phyloP scores from a whole-genome alignment of 1,140 invertebrate species.

The Scaptomyza pallida region DNA sequence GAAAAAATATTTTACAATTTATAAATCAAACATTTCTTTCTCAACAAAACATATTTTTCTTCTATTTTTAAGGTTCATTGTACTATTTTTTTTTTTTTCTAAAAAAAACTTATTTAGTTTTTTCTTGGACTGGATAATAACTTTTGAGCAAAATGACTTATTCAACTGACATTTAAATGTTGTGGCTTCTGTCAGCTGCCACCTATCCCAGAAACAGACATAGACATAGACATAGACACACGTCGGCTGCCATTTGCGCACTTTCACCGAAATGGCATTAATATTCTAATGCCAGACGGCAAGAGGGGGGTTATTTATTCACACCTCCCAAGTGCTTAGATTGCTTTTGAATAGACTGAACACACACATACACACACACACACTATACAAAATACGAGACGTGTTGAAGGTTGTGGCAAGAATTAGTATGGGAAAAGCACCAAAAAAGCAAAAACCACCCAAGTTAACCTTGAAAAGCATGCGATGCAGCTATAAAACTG shows the following conservation, averaged over 20 bases:
- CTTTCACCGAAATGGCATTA: constrained; percentile 64
- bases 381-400: constrained; percentile 6
- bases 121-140: neutral
- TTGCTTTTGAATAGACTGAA: constrained; percentile 7
- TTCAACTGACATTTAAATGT: constrained; percentile 26
- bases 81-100: neutral
- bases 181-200: constrained; percentile 44
- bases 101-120: too few species aligned
- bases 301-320: neutral
- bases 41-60: too few species aligned
- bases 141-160: constrained; percentile 12
- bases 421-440: constrained; percentile 24
- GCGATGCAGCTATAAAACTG: constrained; percentile 27
- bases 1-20: too few species aligned
- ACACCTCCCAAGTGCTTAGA: neutral
- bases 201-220: constrained; percentile 60
- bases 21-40: too few species aligned
- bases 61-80: neutral
- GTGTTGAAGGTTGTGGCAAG: constrained; percentile 48
- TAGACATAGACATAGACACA: too few species aligned
- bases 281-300: constrained; percentile 53
- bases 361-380: constrained; percentile 23
- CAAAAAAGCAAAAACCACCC: neutral
- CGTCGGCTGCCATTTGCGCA: constrained; percentile 46
- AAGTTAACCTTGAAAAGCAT: constrained; percentile 56